phyloP scores from a whole-genome alignment of 2,797 vertebrate genomes.

The Oreortyx pictus region DNA sequence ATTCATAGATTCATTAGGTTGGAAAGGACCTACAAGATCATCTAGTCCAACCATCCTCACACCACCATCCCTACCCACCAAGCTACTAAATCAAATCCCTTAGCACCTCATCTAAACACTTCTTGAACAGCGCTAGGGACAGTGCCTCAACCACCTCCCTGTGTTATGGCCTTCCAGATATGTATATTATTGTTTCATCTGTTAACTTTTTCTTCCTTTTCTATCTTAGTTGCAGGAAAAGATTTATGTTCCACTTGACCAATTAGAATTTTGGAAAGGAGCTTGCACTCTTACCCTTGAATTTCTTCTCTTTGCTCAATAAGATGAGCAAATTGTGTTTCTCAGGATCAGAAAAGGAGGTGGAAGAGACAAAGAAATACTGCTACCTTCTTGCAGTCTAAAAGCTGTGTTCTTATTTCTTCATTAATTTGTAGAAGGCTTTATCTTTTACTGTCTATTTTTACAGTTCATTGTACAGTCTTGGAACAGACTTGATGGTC shows the following conservation, averaged over 20 bases:
- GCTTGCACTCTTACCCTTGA: no score
- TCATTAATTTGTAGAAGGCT: not conserved
- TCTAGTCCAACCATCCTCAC: no score
- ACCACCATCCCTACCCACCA: no score
- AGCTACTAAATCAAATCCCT: no score
- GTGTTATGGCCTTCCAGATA: no score
- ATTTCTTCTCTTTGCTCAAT: not conserved
- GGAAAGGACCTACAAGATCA: no score
- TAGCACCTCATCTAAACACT: no score
- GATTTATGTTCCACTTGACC: not conserved
- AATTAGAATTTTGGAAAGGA: not conserved
- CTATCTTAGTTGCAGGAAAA: not conserved
- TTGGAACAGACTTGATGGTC: not conserved
- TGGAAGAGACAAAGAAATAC: not conserved
- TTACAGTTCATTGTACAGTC: not conserved
- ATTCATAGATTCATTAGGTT: no score
- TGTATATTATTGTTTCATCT: not conserved
- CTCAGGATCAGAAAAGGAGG: not conserved
- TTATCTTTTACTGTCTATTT: not conserved
- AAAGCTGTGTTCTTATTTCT: not conserved
- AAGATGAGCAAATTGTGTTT: not conserved
- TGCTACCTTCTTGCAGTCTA: not conserved
- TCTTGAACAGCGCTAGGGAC: no score
- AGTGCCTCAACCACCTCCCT: no score
- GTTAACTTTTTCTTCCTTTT: not conserved